phyloP scores from a whole-genome alignment of 2,888 invertebrate species.

The Apeira syringaria region DNA sequence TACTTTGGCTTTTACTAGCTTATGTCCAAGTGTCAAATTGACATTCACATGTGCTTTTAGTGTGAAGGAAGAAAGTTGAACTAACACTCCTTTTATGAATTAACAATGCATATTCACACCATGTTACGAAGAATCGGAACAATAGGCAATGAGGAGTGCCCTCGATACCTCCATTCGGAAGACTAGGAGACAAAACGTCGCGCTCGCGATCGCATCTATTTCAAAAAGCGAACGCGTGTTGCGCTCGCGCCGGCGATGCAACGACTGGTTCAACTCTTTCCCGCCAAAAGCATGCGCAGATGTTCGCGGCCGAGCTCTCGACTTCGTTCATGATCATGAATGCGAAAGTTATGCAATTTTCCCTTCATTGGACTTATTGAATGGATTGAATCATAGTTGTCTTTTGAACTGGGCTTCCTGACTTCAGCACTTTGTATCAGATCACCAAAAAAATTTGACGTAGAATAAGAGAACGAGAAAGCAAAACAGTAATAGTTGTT shows the following conservation, averaged over 20 bases:
- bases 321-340: constrained; percentile 74
- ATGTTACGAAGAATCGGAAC: constrained; percentile 68
- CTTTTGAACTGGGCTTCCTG: constrained; percentile 17
- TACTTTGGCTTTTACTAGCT: constrained; percentile 24
- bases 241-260: constrained; percentile 74
- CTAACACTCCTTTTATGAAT: constrained; percentile 73
- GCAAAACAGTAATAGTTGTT: too few relatives aligned
- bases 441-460: too few relatives aligned
- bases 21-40: constrained; percentile 31
- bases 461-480: too few relatives aligned
- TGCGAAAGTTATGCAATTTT: constrained; percentile 61
- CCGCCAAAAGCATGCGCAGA: constrained; percentile 72
- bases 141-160: constrained; percentile 73
- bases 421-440: constrained; percentile 5
- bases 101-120: constrained; percentile 76
- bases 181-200: constrained; percentile 73
- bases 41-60: constrained; percentile 59
- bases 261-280: constrained; percentile 68
- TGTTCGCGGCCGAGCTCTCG: constrained; percentile 42
- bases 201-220: constrained; percentile 72
- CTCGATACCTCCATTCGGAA: constrained; percentile 77
- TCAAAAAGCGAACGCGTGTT: constrained; percentile 66
- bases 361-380: constrained; percentile 48
- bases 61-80: constrained; percentile 73
- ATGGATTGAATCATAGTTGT: constrained; percentile 44